Base-by-base conservation (phyloP, 2,113 vertebrate genomes). In the Turdus rufiventris region DNA sequence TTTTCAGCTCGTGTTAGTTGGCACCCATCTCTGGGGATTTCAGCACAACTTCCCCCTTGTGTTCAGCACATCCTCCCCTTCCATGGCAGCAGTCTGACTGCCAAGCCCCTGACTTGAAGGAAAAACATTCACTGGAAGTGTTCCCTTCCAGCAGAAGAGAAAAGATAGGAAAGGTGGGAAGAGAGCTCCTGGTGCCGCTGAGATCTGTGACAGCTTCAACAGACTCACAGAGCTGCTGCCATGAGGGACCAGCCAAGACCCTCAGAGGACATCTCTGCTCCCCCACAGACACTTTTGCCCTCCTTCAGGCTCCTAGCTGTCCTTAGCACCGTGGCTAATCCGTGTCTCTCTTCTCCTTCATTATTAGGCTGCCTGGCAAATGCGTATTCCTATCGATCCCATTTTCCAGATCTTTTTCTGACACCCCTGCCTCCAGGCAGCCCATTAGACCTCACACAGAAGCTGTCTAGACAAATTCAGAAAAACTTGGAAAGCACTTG, bases 391-490 rank as follows among this genome's bases (percentile, higher is more conserved):
- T 51, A 83, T 23, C 0, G 0, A 43, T 88, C 51, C 63, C 3
- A 4, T 83, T 92, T 88, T 72, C 71, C 91, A 88, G 51, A 66
- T 47, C 50, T 70, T 88, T 70, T 85, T 61, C 85, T 48, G 51
- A 71, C 47, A 38, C 21, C 33, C 38, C 62, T 91, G 74, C 77
- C 87, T 85, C 77, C 85, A 87, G 87, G 89, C 78, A 85, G 42
- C 74, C 66, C 48, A 56, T 45, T 20, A 80, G 63, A 60, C 54
- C 75, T 90, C 90, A 77, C 60, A 86, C 53, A 83, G 78, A 76
- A 91, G 47, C 82, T 21, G 67, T 88, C 95, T 91, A 96, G 94
- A 90, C 82, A 77, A 90, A 95, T 83, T 54, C 51, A 76, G 70
- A 85, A 91, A 51, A 77, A 83, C 75, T 80, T 76, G 82, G 78